Conservation (phyloP, 2,797 vertebrate species). For the Enteromius paludinosus region DNA sequence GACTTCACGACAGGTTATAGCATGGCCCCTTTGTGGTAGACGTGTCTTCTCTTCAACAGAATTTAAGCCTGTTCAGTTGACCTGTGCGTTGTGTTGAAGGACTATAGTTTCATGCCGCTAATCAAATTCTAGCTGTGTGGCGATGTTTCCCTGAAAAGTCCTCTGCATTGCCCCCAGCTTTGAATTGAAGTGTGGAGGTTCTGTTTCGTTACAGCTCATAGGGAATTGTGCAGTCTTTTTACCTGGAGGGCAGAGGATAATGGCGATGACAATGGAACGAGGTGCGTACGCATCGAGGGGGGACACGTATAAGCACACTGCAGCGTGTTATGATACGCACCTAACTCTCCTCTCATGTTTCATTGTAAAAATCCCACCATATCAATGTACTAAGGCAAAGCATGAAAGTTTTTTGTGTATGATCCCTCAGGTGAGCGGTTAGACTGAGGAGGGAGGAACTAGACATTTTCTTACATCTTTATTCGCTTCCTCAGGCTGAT, state of each 20-base stretch:
- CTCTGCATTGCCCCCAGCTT: constrained; percentile 37
- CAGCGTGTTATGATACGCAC: constrained; percentile 63
- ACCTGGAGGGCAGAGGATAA: constrained; percentile 31
- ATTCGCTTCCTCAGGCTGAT: constrained; percentile 79
- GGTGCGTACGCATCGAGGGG: neutral
- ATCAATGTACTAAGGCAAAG: constrained; percentile 64
- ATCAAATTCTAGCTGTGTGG: constrained; percentile 17
- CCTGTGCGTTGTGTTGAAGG: constrained; percentile 1
- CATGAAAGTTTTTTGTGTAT: constrained; percentile 34
- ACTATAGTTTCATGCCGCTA: neutral
- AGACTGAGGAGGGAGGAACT: constrained; percentile 56
- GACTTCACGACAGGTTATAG: constrained; percentile 16
- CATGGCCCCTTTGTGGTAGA: constrained; percentile 9
- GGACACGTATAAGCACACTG: constrained; percentile 41
- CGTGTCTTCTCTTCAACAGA: constrained; percentile 41
- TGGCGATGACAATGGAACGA: constrained; percentile 26
- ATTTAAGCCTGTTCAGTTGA: constrained; percentile 20
- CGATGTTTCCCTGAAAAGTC: constrained; percentile 20
- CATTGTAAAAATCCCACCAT: constrained; percentile 63
- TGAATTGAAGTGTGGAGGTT: constrained; percentile 38
- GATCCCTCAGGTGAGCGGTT: constrained; percentile 67
- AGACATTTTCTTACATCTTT: constrained; percentile 72
- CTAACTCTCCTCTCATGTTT: constrained; percentile 63
- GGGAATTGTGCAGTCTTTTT: constrained; percentile 29
- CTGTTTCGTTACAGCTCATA: constrained; percentile 34